Conservation (phyloP, 2,797 vertebrate species). For the Myotis findleyi region DNA sequence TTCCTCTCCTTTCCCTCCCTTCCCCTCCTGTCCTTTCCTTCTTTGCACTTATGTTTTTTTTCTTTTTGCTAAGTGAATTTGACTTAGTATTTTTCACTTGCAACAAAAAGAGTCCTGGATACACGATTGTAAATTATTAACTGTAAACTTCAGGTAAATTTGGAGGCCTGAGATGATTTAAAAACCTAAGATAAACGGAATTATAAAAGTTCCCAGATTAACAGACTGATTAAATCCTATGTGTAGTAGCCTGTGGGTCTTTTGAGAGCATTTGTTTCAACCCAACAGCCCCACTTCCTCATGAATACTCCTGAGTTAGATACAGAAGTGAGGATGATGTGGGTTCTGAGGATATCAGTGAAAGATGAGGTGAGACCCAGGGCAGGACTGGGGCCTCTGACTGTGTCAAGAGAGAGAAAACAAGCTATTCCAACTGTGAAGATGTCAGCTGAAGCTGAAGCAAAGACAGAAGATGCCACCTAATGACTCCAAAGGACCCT, state of each 20-base stretch:
- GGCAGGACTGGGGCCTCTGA: background rate
- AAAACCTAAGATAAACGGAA: background rate
- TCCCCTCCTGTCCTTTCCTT: background rate
- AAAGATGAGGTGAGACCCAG: background rate
- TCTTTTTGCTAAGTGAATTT: constrained; percentile 7
- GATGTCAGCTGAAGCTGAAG: background rate
- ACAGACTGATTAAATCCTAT: background rate
- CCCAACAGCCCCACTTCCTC: background rate
- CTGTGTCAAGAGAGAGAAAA: background rate
- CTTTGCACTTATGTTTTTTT: background rate
- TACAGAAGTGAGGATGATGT: background rate
- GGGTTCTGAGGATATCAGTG: background rate
- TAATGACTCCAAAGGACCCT: background rate
- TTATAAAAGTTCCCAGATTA: background rate
- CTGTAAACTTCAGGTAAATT: background rate
- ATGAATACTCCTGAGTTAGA: background rate
- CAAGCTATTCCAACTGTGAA: background rate
- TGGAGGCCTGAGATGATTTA: background rate
- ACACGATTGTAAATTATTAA: background rate
- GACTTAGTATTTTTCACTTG: constrained; percentile 1
- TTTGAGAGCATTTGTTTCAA: background rate
- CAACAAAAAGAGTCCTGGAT: background rate
- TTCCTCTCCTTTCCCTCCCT: too few relatives aligned
- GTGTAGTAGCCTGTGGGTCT: background rate
- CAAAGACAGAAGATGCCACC: background rate